Conservation (phyloP, 1,140 invertebrate genomes). For the Ylistrum balloti region DNA sequence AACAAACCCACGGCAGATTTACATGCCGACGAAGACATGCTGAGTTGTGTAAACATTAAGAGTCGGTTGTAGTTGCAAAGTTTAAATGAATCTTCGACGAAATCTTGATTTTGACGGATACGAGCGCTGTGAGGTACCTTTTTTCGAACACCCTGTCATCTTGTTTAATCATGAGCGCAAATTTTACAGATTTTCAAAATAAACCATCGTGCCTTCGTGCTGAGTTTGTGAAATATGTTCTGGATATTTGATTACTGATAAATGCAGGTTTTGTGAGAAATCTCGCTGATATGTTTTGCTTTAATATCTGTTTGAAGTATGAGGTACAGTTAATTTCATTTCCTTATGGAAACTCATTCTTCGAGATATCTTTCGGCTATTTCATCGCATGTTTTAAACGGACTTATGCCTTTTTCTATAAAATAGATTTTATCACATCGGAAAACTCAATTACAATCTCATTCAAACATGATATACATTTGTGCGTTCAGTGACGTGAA, state of each 20-base stretch:
- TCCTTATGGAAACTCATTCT: no score
- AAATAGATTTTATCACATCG: no score
- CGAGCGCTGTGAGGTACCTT: neutral
- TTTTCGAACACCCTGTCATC: neutral
- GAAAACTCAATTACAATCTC: neutral
- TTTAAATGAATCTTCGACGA: neutral
- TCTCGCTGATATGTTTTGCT: no score
- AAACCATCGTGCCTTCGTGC: neutral
- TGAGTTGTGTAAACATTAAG: neutral
- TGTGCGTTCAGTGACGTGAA: no score
- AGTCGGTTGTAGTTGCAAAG: neutral
- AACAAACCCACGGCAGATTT: conserved; percentile 6
- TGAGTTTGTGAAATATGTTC: neutral
- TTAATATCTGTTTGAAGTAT: no score
- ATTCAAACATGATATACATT: no score
- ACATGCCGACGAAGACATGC: neutral
- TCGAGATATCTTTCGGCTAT: no score
- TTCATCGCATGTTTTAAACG: no score
- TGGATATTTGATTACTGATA: neutral
- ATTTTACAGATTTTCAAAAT: neutral
- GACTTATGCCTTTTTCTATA: no score
- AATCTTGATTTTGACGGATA: neutral
- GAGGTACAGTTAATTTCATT: no score
- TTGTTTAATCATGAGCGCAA: neutral
- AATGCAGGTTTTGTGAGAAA: neutral